Conservation (phyloP, 2,888 invertebrate genomes). For the Apodemia duryi region DNA sequence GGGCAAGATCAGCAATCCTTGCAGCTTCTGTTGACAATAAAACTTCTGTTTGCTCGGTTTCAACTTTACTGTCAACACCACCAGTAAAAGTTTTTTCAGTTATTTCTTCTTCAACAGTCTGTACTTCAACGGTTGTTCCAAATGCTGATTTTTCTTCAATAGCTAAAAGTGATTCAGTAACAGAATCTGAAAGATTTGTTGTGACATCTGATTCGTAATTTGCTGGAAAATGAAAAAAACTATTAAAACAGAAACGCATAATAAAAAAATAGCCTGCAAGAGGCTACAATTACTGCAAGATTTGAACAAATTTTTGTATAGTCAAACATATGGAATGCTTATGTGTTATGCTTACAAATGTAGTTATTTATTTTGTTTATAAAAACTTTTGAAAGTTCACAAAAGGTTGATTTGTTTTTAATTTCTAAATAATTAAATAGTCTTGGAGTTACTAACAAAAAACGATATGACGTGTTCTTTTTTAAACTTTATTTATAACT, state of each 20-base stretch:
- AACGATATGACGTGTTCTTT: too few species aligned
- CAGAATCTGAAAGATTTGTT: conserved; percentile 20
- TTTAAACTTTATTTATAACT: too few species aligned
- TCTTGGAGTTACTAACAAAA: too few species aligned
- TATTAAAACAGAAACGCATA: neutral
- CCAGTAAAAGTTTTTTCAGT: conserved; percentile 17
- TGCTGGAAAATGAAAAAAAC: conserved; percentile 23
- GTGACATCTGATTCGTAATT: conserved; percentile 25
- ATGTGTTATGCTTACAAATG: too few species aligned
- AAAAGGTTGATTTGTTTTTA: too few species aligned
- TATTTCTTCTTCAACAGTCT: conserved; percentile 23
- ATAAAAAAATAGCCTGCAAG: neutral
- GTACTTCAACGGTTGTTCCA: conserved; percentile 24
- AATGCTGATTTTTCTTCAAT: conserved; percentile 23
- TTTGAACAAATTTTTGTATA: too few species aligned
- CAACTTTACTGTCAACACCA: neutral
- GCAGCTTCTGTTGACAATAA: conserved; percentile 9
- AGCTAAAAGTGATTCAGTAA: conserved; percentile 28
- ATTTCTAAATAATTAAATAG: too few species aligned
- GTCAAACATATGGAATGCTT: too few species aligned
- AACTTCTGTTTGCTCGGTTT: neutral
- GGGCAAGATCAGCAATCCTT: neutral
- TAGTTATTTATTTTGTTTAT: too few species aligned
- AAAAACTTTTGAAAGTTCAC: too few species aligned
- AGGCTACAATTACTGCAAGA: too few species aligned